A percentile compares a stretch with the other conserved stretches of the same genome.
phyloP scores from a whole-genome alignment of 2,888 invertebrate genomes.

The Orchesella flavescens region DNA sequence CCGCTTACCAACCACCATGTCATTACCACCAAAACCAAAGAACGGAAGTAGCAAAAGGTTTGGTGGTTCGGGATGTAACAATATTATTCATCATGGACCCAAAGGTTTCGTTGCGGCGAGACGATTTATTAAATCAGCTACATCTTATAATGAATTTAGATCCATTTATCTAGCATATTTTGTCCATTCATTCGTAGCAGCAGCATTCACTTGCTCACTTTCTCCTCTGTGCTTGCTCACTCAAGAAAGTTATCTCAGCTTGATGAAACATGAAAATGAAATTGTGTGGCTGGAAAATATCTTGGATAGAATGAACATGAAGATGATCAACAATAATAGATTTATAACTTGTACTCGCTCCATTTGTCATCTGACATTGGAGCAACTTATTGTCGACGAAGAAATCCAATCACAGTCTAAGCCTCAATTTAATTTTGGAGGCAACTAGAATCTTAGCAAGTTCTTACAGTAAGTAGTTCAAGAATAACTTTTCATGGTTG shows the following conservation, averaged over 20 bases:
- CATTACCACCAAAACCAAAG: background rate
- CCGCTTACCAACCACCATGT: background rate
- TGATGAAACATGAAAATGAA: too few species aligned
- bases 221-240: too few species aligned
- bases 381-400: background rate
- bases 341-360: too few species aligned
- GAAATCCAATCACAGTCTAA: slow-evolving; percentile 15
- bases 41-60: too few species aligned
- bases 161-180: background rate
- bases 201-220: too few species aligned
- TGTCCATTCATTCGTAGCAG: background rate
- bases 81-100: too few species aligned
- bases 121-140: slow-evolving; percentile 54
- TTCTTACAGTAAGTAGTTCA: slow-evolving; percentile 1
- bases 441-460: background rate
- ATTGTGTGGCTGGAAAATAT: too few species aligned
- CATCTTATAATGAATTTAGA: slow-evolving; percentile 46
- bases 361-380: slow-evolving; percentile 39
- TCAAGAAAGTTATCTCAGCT: too few species aligned
- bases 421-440: slow-evolving; percentile 39
- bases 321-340: too few species aligned
- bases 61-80: too few species aligned
- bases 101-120: slow-evolving; percentile 44
- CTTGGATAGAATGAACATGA: too few species aligned
- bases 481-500: background rate